Evolutionary conservation across 2,888 invertebrate genomes (phyloP), one percentile per base, ranked within the genome.

Genomic region (Stenodera caucasica): DNA sequence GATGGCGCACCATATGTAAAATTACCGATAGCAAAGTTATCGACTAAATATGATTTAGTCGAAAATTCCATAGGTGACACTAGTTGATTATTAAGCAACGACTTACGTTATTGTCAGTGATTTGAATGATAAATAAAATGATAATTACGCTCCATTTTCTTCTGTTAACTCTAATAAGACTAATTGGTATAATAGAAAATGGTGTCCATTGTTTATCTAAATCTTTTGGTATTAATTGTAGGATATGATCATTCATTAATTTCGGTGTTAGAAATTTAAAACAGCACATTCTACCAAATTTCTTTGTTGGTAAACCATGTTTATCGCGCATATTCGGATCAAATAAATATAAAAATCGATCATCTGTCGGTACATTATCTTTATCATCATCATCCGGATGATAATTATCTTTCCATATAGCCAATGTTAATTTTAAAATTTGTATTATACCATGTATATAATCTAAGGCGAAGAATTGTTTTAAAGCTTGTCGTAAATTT

Each of bases 371-470:
- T 1, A 84, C 83, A 53, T 84, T 11, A 5, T 11, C 4, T 40
- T 76, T 75, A 21, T 84, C 83, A 53, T 84, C 45, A 1, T 45
- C 18, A 45, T 76, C 76, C 7, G 3, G 26, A 21, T 84, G 83
- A 53, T 84, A 18, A 1, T 45, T 8, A 45, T 76, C 76, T 59
- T 78, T 77, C 86, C 86, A 89, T 18, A 88, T 81, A 0, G 86
- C 85, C 0, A 84, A 78, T 8, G 81, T 80, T 0, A 80, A 58
- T 0, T 65, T 61, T 2, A 76, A 76, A 2, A 80, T 79, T 15
- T 85, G 76, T 8, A 88, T 76, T 1, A 88, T 83, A 1, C 84
- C 84, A 75, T 85, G 84, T 0, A 81, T 79, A 71, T 85, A 83
- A 0, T 77, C 72, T 49, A 81, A 26, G 2, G 3, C 81, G 72